Conservation (phyloP, 2,888 invertebrate species). For the Micropterix aruncella region DNA sequence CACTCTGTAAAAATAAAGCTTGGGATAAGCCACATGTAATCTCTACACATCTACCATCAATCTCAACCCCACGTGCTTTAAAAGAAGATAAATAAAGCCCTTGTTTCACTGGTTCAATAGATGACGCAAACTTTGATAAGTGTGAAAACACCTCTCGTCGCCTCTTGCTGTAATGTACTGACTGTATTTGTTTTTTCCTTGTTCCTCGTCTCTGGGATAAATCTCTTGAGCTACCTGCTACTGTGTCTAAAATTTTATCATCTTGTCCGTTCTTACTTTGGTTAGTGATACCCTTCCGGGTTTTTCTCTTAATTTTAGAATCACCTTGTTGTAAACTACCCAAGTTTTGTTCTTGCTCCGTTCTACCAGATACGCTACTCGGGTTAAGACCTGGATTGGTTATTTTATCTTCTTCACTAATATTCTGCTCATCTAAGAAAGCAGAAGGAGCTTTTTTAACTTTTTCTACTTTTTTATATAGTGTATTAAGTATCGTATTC, state of each 20-base stretch:
- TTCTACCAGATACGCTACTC: slow-evolving; percentile 10
- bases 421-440: slow-evolving; percentile 11
- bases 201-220: slow-evolving; percentile 2
- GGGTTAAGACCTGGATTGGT: slow-evolving; percentile 9
- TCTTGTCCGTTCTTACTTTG: too few relatives aligned
- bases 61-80: slow-evolving; percentile 4
- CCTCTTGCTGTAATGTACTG: background rate
- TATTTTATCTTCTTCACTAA: slow-evolving; percentile 12
- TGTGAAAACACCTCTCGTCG: background rate
- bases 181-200: slow-evolving; percentile 1
- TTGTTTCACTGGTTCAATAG: background rate
- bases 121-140: background rate
- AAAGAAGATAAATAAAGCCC: slow-evolving; percentile 3
- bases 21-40: slow-evolving; percentile 10
- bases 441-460: slow-evolving; percentile 12
- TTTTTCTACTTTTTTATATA: slow-evolving; percentile 15
- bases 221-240: slow-evolving; percentile 2
- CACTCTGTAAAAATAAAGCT: slow-evolving; percentile 8
- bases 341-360: slow-evolving; percentile 13
- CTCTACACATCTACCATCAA: slow-evolving; percentile 8
- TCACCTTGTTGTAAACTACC: slow-evolving; percentile 13
- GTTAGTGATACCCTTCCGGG: too few relatives aligned
- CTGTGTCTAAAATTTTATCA: slow-evolving; percentile 2
- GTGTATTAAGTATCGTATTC: slow-evolving; percentile 13
- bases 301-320: slow-evolving; percentile 13